phyloP scores from a whole-genome alignment of 1,140 invertebrate species.

The Rhizoglyphus robini region DNA sequence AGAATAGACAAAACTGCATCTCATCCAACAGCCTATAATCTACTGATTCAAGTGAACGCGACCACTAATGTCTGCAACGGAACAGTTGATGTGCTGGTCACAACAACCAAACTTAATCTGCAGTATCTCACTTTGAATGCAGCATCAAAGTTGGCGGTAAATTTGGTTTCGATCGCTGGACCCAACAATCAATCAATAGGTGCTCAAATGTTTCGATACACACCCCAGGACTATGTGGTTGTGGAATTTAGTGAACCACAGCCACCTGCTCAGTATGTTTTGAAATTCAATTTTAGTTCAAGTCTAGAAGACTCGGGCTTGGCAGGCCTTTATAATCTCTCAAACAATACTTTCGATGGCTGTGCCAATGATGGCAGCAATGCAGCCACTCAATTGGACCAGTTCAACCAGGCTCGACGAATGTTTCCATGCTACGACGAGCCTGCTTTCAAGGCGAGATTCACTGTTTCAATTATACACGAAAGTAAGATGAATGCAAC shows the following conservation, averaged over 20 bases:
- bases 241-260: slow-evolving; percentile 42
- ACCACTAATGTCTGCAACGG: slow-evolving; percentile 51
- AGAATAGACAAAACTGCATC: slow-evolving; percentile 49
- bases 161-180: slow-evolving; percentile 24
- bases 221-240: slow-evolving; percentile 50
- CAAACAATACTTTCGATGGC: slow-evolving; percentile 1
- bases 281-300: slow-evolving; percentile 36
- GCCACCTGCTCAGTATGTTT: slow-evolving; percentile 41
- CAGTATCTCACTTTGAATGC: slow-evolving; percentile 35
- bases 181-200: no score
- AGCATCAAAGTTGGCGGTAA: slow-evolving; percentile 33
- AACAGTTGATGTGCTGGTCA: slow-evolving; percentile 51
- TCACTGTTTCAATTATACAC: slow-evolving; percentile 55
- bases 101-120: slow-evolving; percentile 32
- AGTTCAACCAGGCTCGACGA: slow-evolving; percentile 60
- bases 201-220: slow-evolving; percentile 42
- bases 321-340: slow-evolving; percentile 13
- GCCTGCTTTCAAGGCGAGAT: slow-evolving; percentile 71
- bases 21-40: slow-evolving; percentile 53
- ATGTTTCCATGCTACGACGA: slow-evolving; percentile 94
- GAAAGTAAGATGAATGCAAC: slow-evolving; percentile 40
- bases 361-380: slow-evolving; percentile 58
- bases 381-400: slow-evolving; percentile 74
- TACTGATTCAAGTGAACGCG: slow-evolving; percentile 57
- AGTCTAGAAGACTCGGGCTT: slow-evolving; percentile 13